Percentiles rank a stretch among this genome's conserved stretches.
These are phyloP conservation scores for Heliconius nattereri DNA, from an alignment of 1,140 invertebrate species.

Conservation along the genomic window DNA sequence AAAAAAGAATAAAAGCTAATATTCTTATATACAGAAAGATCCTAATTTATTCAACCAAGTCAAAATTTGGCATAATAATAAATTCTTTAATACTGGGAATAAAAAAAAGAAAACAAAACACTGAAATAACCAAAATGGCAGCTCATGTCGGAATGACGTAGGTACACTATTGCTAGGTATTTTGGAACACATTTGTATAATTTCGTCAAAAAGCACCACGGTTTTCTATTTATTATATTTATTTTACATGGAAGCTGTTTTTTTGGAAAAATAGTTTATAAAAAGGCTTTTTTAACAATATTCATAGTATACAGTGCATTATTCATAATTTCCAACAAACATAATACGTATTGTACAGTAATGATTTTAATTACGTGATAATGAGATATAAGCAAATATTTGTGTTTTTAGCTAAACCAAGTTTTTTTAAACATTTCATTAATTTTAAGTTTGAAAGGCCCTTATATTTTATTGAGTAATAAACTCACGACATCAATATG, in stretches of 20 bases:
- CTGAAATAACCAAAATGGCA: slow-evolving; percentile 40
- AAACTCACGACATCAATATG: background rate
- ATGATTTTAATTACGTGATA: background rate
- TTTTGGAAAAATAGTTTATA: slow-evolving; percentile 17
- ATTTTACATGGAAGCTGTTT: background rate
- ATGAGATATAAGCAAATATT: background rate
- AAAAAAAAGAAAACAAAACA: slow-evolving; percentile 36
- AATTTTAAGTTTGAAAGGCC: background rate
- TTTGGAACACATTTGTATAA: slow-evolving; percentile 37
- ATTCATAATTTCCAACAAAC: too few species aligned
- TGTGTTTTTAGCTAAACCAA: background rate
- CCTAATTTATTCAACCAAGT: slow-evolving; percentile 15
- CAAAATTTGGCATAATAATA: slow-evolving; percentile 14
- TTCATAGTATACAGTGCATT: too few species aligned
- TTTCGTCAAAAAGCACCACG: slow-evolving; percentile 48
- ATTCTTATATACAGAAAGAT: slow-evolving; percentile 29
- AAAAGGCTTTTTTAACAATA: background rate
- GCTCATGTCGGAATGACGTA: slow-evolving; percentile 44
- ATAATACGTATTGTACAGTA: background rate
- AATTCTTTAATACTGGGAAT: slow-evolving; percentile 38
- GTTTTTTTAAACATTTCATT: background rate
- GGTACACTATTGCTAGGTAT: slow-evolving; percentile 23
- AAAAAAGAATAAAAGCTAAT: slow-evolving; percentile 5
- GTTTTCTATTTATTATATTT: slow-evolving; percentile 25
- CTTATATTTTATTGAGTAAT: background rate